Evolutionary conservation across 2,113 vertebrate species (phyloP).

Genomic region (Vulpes ferrilata): DNA sequence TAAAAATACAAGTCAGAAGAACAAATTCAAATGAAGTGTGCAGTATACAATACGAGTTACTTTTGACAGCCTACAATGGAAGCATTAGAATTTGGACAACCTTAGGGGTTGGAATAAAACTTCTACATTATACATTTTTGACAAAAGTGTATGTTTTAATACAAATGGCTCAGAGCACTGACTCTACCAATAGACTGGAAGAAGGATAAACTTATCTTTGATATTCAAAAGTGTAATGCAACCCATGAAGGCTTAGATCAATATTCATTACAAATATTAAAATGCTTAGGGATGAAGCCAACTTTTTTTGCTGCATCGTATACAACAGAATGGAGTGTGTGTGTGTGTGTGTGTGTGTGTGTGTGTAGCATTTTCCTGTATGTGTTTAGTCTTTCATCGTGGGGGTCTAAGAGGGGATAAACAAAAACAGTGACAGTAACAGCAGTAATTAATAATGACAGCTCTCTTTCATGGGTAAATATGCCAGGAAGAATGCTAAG

Average conservation of each 20-base stretch:
- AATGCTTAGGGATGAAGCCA: background rate
- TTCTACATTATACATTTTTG: background rate
- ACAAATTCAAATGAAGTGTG: background rate
- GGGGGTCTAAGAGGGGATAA: background rate
- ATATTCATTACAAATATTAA: constrained; percentile 20
- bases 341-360: too few relatives aligned
- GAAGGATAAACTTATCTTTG: background rate
- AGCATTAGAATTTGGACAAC: background rate
- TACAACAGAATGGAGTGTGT: background rate
- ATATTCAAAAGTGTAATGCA: background rate
- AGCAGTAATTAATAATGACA: background rate
- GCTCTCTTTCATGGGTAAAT: background rate
- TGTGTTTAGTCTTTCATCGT: background rate
- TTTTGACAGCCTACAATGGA: background rate
- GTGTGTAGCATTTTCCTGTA: background rate
- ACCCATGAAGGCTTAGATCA: background rate
- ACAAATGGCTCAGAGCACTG: background rate
- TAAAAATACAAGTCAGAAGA: background rate
- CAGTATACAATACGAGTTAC: background rate
- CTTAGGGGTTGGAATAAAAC: background rate
- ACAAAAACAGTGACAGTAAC: background rate
- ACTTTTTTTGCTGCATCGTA: background rate
- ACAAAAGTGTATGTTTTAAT: background rate
- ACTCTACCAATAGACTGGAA: background rate
- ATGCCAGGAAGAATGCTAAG: background rate